Percentiles rank a stretch among this genome's conserved stretches.
Evolutionary conservation across 2,113 vertebrate genomes (phyloP).

Genomic region (Sigmodon hispidus): DNA sequence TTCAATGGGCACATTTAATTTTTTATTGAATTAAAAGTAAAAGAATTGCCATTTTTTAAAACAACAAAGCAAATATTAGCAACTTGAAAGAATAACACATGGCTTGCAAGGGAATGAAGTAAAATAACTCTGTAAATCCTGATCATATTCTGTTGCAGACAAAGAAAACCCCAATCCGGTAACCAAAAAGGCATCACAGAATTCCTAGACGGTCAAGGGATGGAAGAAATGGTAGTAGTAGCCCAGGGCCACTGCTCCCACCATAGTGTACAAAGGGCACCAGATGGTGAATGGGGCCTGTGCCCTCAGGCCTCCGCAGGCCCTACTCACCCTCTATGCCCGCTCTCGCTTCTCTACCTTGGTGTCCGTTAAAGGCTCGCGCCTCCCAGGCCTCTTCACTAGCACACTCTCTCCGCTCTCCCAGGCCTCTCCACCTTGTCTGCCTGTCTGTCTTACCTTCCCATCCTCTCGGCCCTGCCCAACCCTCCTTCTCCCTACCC

Average conservation of each 20-base stretch:
- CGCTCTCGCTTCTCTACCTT: not conserved
- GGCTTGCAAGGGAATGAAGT: slow-evolving; percentile 1
- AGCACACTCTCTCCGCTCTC: not conserved
- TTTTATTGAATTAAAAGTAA: not conserved
- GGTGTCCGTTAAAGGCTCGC: not conserved
- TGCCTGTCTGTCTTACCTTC: not conserved
- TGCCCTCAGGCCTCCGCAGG: no score
- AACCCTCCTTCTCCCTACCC: accelerated
- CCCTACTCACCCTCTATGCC: not conserved
- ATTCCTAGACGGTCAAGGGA: not conserved
- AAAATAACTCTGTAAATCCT: not conserved
- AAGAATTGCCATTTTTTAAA: not conserved
- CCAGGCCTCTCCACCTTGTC: not conserved
- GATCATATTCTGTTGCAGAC: not conserved
- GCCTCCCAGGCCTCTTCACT: not conserved
- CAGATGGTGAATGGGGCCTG: not conserved
- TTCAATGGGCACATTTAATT: not conserved
- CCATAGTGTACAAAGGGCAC: not conserved
- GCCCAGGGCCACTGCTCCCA: not conserved
- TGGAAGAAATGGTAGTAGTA: not conserved
- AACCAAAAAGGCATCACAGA: not conserved
- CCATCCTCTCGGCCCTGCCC: not conserved
- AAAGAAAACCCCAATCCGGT: not conserved
- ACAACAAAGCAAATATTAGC: not conserved
- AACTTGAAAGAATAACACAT: not conserved